phyloP scores from a whole-genome alignment of 2,797 vertebrate genomes.

The Etheostoma nigrum region DNA sequence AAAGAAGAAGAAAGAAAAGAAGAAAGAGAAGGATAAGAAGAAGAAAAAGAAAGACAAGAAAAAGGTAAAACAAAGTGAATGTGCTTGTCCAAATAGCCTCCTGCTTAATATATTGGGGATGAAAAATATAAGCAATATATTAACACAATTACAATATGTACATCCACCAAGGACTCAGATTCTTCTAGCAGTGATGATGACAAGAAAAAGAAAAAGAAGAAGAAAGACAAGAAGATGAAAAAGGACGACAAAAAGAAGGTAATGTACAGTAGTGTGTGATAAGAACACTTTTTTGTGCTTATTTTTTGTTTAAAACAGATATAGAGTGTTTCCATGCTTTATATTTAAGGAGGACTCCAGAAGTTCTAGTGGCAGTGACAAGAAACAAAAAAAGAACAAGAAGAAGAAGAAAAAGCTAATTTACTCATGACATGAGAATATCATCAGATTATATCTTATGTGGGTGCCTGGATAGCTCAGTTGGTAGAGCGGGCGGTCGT shows the following conservation, averaged over 20 bases:
- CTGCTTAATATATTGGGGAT: not conserved
- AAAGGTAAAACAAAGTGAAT: slow-evolving; percentile 37
- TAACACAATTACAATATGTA: slow-evolving; percentile 20
- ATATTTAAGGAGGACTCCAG: slow-evolving; percentile 60
- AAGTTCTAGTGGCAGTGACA: slow-evolving; percentile 38
- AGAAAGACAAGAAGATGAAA: slow-evolving; percentile 52
- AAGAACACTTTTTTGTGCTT: not conserved
- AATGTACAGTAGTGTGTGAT: not conserved
- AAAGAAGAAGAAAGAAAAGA: slow-evolving; percentile 49
- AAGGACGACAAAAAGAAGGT: slow-evolving; percentile 70
- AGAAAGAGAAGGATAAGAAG: slow-evolving; percentile 58
- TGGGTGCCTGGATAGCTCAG: not conserved
- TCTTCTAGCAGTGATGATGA: slow-evolving; percentile 65
- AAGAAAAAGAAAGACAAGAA: slow-evolving; percentile 69
- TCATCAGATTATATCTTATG: not conserved
- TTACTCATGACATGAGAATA: not conserved
- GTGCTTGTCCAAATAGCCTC: not conserved
- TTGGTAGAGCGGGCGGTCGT: no score
- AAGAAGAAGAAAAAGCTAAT: slow-evolving; percentile 53
- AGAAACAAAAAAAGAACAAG: slow-evolving; percentile 64
- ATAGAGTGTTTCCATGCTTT: slow-evolving; percentile 1
- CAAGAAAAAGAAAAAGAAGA: slow-evolving; percentile 64
- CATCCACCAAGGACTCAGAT: slow-evolving; percentile 53
- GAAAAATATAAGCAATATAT: not conserved
- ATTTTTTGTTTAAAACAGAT: not conserved